A percentile compares a stretch with the other conserved stretches of the same genome.
These are phyloP conservation scores for Clarias platycephalus DNA, from an alignment of 2,797 vertebrate genomes.

Conservation along the genomic window DNA sequence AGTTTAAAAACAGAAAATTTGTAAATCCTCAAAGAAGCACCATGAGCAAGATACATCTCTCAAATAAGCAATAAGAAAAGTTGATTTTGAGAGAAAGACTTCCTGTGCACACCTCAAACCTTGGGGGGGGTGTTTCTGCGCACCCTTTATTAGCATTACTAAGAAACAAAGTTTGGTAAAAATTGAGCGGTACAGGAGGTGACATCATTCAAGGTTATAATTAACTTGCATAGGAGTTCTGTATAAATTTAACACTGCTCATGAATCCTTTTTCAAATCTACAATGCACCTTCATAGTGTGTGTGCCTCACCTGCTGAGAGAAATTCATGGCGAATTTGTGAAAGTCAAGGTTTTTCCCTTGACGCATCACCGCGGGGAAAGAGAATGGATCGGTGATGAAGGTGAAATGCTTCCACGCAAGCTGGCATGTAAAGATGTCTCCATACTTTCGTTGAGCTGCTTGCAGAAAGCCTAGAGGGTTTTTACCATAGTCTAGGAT, in stretches of 20 bases:
- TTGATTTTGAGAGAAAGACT: background rate
- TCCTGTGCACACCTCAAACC: background rate
- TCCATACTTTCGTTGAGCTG: conserved; percentile 54
- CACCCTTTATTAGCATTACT: conserved; percentile 26
- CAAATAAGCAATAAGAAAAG: background rate
- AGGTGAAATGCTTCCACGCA: conserved; percentile 62
- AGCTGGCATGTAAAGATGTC: conserved; percentile 62
- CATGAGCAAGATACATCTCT: background rate
- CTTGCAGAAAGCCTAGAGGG: conserved; percentile 59
- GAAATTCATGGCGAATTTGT: conserved; percentile 58
- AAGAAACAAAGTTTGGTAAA: conserved; percentile 32
- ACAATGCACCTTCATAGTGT: background rate
- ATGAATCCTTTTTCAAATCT: conserved; percentile 27
- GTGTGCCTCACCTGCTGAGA: conserved; percentile 56
- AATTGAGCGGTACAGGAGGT: conserved; percentile 7
- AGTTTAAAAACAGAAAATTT: background rate
- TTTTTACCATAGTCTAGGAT: conserved; percentile 58
- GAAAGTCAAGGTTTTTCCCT: conserved; percentile 61
- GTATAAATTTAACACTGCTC: conserved; percentile 11
- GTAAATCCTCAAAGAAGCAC: no score
- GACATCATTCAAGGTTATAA: conserved; percentile 38
- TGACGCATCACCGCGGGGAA: conserved; percentile 56
- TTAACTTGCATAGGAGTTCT: conserved; percentile 39
- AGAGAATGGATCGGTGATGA: conserved; percentile 63
- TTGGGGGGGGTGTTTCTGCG: background rate